Conservation (phyloP, 1,140 invertebrate species). For the Drosophila asahinai region DNA sequence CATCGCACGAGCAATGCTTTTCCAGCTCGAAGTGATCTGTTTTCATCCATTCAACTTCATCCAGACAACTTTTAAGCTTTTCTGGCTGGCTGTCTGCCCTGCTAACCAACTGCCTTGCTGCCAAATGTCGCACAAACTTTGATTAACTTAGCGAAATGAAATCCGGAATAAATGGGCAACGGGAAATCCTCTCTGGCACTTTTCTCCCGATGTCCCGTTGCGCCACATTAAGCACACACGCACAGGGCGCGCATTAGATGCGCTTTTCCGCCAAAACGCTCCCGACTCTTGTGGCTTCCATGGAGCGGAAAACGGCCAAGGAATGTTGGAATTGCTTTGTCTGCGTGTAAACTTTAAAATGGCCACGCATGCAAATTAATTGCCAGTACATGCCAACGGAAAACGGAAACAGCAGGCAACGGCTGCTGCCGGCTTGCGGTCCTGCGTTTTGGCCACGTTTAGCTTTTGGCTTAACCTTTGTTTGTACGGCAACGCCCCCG, state of each 20-base stretch:
- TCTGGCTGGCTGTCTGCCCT: slow-evolving; percentile 11
- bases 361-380: slow-evolving; percentile 71
- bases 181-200: slow-evolving; percentile 36
- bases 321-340: slow-evolving; percentile 31
- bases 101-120: slow-evolving; percentile 7
- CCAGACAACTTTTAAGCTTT: slow-evolving; percentile 27
- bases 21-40: slow-evolving; percentile 9
- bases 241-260: slow-evolving; percentile 5
- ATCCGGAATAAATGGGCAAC: slow-evolving; percentile 16
- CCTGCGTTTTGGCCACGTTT: slow-evolving; percentile 24
- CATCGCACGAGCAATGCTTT: background rate
- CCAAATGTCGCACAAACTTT: slow-evolving; percentile 41
- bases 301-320: slow-evolving; percentile 13
- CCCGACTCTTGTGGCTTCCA: slow-evolving; percentile 13
- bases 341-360: slow-evolving; percentile 49
- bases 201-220: slow-evolving; percentile 22
- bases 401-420: slow-evolving; percentile 17
- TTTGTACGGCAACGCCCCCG: slow-evolving; percentile 19
- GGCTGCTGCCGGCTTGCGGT: slow-evolving; percentile 33
- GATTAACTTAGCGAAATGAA: slow-evolving; percentile 43
- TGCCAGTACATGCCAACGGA: slow-evolving; percentile 32
- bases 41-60: slow-evolving; percentile 17
- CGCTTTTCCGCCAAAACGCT: slow-evolving; percentile 8
- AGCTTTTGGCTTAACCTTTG: slow-evolving; percentile 49
- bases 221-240: slow-evolving; percentile 44